Base-by-base conservation (phyloP, 2,888 invertebrate genomes). In the Crocallis elinguaria region DNA sequence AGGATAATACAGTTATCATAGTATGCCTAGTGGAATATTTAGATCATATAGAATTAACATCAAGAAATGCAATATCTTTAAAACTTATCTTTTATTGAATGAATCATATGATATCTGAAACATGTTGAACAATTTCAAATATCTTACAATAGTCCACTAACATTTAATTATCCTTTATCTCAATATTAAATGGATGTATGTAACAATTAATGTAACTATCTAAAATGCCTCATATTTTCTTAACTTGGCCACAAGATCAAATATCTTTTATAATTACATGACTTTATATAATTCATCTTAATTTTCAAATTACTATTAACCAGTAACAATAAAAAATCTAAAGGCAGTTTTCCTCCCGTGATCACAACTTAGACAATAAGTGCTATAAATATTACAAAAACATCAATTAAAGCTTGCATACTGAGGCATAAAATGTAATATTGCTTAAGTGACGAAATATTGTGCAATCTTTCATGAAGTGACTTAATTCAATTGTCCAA, bases 321-420 rank as follows among this genome's bases (percentile, higher is more conserved):
- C n/a, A 6, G 21, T 48, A 19, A 25, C 16, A 29, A 51, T 51
- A 35, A 35, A 52, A 42, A 53, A 44, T 39, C 43, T 41, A 45
- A 44, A 38, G 43, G 27, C 37, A 53, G 29, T 48, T 37, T 29
- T 48, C 27, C 12, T 42, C 27, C 36, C 6, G 7, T 46, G 13
- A 42, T 36, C 6, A 43, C 19, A 35, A 44, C 33, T 39, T 33
- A 51, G 23, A 41, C 4, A 45, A 12, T 36, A 44, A 39, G 41
- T 52, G 33, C 13, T 37, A 29, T 41, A 21, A 43, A 27, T 16
- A 25, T 42, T 46, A 53, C 11, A 37, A 48, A 37, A 50, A 54
- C 36, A 48, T 49, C 43, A 45, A 49, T 61, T 61, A 61, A 61
- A 61, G 58, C 57, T 56, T 49, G 48, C 12, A 39, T 49, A 53